phyloP scores from a whole-genome alignment of 1,140 invertebrate species.

The Anastrepha ludens region DNA sequence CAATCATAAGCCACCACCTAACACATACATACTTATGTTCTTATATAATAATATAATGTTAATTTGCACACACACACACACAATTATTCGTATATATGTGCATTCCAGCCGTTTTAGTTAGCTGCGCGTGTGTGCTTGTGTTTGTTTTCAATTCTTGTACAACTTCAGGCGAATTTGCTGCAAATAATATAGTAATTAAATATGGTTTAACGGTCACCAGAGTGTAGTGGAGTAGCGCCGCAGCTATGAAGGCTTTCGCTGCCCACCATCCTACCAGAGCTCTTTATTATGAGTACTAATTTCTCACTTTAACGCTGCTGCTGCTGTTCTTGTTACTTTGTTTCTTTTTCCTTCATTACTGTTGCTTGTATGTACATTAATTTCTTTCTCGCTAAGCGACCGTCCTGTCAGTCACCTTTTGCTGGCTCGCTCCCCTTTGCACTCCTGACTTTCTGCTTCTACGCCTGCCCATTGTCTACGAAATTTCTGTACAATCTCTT shows the following conservation, averaged over 20 bases:
- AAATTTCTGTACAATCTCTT: not conserved
- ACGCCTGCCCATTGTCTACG: not conserved
- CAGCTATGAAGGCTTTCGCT: too few relatives aligned
- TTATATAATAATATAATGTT: not conserved
- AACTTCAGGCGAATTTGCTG: not conserved
- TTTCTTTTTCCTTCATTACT: too few relatives aligned
- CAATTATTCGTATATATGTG: not conserved
- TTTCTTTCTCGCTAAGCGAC: not conserved
- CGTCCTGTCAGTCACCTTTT: not conserved
- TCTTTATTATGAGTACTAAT: not conserved
- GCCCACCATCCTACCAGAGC: too few relatives aligned
- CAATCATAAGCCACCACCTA: not conserved
- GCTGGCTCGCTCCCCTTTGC: not conserved
- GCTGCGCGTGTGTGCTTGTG: not conserved
- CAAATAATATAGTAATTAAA: slow-evolving; percentile 3
- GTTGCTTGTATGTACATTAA: too few relatives aligned
- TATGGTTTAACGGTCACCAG: not conserved
- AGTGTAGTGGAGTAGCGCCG: not conserved
- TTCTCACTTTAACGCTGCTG: not conserved
- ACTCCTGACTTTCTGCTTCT: not conserved
- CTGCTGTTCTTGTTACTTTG: not conserved
- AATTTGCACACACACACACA: not conserved
- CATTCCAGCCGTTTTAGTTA: too few relatives aligned
- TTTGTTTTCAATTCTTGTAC: not conserved
- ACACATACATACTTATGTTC: not conserved